Evolutionary conservation across 2,113 vertebrate species (phyloP), one percentile per base, ranked within the genome.

Genomic region (Tragelaphus strepsiceros): DNA sequence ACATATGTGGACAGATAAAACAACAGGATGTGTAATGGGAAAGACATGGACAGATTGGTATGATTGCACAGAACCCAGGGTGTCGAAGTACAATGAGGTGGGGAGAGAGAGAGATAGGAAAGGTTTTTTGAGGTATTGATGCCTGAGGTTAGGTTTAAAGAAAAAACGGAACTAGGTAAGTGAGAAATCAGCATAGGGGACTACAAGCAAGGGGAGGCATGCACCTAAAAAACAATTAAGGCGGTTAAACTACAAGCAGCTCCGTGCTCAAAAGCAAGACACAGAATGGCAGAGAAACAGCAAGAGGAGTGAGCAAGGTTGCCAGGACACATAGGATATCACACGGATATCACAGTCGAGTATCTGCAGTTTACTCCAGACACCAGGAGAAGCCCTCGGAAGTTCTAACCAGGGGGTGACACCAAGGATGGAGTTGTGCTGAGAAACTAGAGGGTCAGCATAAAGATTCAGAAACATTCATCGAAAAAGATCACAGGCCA

Each of bases 321-420:
- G 3, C 3, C 22, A 56, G 39, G 80, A 13, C 0, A 2, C n/a
- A 16, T 0, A 67, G 6, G 39, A 1, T 7, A 24, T 39, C 67
- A 26, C n/a, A 19, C 13, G 10, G 19, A 24, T 6, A 59, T 9
- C 35, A 59, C 35, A 62, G 24, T 0, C 7, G 35, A 21, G 6
- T 2, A 7, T 19, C 30, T n/a, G 21, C 16, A 14, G 6, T 59
- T 46, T n/a, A 56, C 24, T 43, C 24, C 13, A 13, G 15, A 30
- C 3, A 39, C 39, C 71, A 7, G 6, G 7, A 28, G 17, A 90
- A 74, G 64, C 43, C 86, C 88, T n/a, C 4, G 0, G 7, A 67
- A 56, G 51, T n/a, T 96, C 51, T 32, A 77, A 19, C 43, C 7
- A 30, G 22, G 43, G 51, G 1, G 4, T 15, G 53, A 35, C 7